These are phyloP conservation scores for Bubo blakistoni DNA, from an alignment of 2,113 vertebrate species.

Conservation along the genomic window DNA sequence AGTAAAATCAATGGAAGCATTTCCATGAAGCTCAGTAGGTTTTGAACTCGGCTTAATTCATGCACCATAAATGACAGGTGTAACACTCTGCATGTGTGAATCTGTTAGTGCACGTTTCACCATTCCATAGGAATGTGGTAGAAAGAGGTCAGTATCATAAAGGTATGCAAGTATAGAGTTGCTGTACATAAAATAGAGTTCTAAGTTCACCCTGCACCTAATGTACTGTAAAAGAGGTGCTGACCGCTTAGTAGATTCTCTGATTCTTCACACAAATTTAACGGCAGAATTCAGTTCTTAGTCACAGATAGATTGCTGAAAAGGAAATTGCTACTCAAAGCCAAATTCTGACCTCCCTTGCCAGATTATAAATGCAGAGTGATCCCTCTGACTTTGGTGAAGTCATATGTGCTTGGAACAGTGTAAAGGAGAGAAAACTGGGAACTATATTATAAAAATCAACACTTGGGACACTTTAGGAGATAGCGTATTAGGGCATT, in stretches of 20 bases:
- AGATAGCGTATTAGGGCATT: background rate
- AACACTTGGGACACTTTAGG: background rate
- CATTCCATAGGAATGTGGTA: background rate
- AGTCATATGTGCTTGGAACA: background rate
- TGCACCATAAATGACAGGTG: background rate
- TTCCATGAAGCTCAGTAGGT: background rate
- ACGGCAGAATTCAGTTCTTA: background rate
- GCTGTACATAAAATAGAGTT: background rate
- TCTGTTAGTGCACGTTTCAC: accelerated
- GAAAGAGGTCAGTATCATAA: background rate
- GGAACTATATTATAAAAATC: background rate
- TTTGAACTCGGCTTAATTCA: accelerated
- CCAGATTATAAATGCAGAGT: background rate
- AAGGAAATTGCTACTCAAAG: background rate
- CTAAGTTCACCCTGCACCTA: background rate
- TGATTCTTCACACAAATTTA: background rate
- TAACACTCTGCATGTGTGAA: accelerated
- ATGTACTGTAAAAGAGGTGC: background rate
- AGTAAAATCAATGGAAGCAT: background rate
- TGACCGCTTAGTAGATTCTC: background rate
- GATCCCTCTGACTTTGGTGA: background rate
- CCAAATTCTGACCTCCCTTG: background rate
- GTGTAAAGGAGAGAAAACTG: background rate
- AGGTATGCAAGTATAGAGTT: background rate
- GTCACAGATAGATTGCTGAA: background rate